Evolutionary conservation across 1,140 invertebrate species (phyloP), one percentile per base, ranked within the genome.

Genomic region (Stenopsyche tienmushanensis): DNA sequence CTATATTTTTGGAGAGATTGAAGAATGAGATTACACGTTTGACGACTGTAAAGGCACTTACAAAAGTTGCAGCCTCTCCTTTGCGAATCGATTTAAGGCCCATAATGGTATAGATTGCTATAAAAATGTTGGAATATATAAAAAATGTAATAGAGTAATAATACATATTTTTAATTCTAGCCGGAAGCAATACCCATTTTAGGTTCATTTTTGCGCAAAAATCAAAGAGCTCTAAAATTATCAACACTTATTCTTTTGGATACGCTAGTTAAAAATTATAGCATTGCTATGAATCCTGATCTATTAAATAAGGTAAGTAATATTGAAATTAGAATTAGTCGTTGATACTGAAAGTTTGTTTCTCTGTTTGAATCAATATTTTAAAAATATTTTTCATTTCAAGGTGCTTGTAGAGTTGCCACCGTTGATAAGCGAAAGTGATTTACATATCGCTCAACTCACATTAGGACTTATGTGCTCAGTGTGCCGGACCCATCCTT

Each of bases 21-120:
- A 88, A 90, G 54, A 99, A 99, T 78, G 97, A 99, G 83, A 98
- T 98, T 25, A 99, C 97, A 1, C 83, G 97, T 26, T 80, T 98
- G 5, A 98, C 96, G 0, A 94, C 96, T 2, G 96, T 99, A 0
- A 98, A 98, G 74, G 94, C 97, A 8, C 79, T 98, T 0, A 97
- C 93, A 0, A 93, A 94, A 81, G 93, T 98, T 64, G 95, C 96
- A 25, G 89, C 90, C 0, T 97, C 94, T 9, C 92, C 93, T 0
- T 75, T 97, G 1, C 85, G 88, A 60, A 93, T 98, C 50, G 90
- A 96, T 78, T 78, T 98, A 10, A 83, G 86, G 62, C 89, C 92
- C 15, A 93, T 98, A 66, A 82, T 98, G 76, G 87, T 88, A 57
- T 47, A 17, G 1, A 25, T 47, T 60, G 29, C 9, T 29, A 45